A percentile compares a stretch with the other conserved stretches of the same genome.
These are phyloP conservation scores for Myiozetetes cayanensis DNA, from an alignment of 2,113 vertebrate species.

Conservation along the genomic window DNA sequence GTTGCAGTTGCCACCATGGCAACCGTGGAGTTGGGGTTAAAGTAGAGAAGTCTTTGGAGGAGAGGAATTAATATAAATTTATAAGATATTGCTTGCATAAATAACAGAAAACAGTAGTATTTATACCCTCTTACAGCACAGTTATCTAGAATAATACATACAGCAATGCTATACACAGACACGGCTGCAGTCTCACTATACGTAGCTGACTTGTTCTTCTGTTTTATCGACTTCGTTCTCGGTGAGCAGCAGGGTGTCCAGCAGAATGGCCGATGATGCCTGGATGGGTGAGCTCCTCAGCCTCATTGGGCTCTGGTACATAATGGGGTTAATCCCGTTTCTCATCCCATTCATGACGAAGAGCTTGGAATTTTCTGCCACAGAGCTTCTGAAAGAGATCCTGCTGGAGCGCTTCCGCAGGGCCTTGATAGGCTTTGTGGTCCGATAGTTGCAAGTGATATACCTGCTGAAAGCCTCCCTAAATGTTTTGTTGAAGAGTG, in stretches of 20 bases:
- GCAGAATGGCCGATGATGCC: constrained; percentile 74
- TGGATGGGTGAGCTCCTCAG: constrained; percentile 75
- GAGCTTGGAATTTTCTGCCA: constrained; percentile 88
- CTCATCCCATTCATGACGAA: constrained; percentile 87
- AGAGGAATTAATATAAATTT: constrained; percentile 36
- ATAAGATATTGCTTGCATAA: constrained; percentile 50
- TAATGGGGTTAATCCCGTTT: constrained; percentile 84
- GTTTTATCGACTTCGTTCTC: constrained; percentile 84
- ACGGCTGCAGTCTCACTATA: constrained; percentile 64
- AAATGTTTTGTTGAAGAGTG: constrained; percentile 97
- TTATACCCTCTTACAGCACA: not conserved
- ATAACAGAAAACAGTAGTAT: constrained; percentile 57
- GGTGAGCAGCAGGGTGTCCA: constrained; percentile 85
- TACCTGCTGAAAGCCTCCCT: constrained; percentile 91
- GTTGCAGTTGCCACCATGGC: not conserved
- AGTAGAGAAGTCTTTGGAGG: not conserved
- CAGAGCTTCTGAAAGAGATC: constrained; percentile 82
- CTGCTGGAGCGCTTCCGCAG: constrained; percentile 74
- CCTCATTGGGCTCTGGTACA: constrained; percentile 85
- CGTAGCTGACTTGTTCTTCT: constrained; percentile 85
- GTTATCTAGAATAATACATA: not conserved
- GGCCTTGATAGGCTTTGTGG: constrained; percentile 56
- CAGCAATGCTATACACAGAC: not conserved
- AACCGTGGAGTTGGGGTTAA: not conserved
- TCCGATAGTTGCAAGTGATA: constrained; percentile 89